Percentiles rank a stretch among this genome's conserved stretches.
phyloP scores from a whole-genome alignment of 2,113 vertebrate species.

The Crypturellus undulatus region DNA sequence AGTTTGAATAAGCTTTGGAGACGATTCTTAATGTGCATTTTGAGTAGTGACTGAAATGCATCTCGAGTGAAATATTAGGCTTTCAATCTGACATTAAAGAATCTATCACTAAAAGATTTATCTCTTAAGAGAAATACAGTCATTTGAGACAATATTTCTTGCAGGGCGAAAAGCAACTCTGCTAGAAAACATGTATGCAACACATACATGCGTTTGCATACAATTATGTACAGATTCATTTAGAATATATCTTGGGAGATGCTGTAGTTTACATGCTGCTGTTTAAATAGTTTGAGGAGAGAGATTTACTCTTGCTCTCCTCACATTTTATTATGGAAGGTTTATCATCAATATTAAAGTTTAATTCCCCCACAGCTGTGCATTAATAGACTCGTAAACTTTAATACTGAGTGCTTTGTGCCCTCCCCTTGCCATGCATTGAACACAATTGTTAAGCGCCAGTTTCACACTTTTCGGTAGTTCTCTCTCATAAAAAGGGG shows the following conservation, averaged over 20 bases:
- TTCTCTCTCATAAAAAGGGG: slow-evolving; percentile 10
- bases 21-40: neutral
- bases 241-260: slow-evolving; percentile 37
- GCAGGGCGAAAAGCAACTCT: slow-evolving; percentile 16
- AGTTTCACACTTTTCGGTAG: neutral
- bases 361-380: slow-evolving; percentile 78
- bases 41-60: neutral
- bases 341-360: slow-evolving; percentile 82
- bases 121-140: slow-evolving; percentile 41
- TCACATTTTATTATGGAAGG: slow-evolving; percentile 75
- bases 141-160: slow-evolving; percentile 20
- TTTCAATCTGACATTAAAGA: neutral
- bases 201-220: neutral
- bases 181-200: neutral
- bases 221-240: neutral
- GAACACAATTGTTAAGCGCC: neutral
- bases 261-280: neutral
- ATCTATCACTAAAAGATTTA: neutral
- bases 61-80: neutral
- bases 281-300: slow-evolving; percentile 60
- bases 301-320: slow-evolving; percentile 64
- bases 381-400: slow-evolving; percentile 82
- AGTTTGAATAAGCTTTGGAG: neutral
- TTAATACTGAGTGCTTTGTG: slow-evolving; percentile 70
- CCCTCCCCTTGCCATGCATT: slow-evolving; percentile 44